Conservation (phyloP, 2,797 vertebrate genomes). For the Gastrophryne carolinensis region DNA sequence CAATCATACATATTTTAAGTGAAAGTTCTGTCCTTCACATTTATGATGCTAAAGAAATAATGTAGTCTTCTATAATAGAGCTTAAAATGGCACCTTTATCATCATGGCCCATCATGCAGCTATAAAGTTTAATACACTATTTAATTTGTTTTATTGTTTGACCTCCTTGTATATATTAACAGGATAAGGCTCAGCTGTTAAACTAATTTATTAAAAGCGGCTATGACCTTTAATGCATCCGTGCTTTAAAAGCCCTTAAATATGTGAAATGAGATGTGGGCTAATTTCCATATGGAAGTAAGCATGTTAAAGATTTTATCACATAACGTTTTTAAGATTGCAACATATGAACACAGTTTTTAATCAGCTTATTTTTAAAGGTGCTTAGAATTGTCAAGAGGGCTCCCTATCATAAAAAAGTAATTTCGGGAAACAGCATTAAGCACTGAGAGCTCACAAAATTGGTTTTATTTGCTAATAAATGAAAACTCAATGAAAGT, state of each 20-base stretch:
- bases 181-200: conserved; percentile 12
- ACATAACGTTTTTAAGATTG: conserved; percentile 10
- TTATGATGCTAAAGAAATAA: conserved; percentile 47
- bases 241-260: not conserved
- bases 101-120: conserved; percentile 23
- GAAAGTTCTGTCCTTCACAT: conserved; percentile 49
- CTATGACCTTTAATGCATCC: conserved; percentile 36
- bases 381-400: not conserved
- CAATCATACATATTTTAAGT: conserved; percentile 58
- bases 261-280: not conserved
- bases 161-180: conserved; percentile 32
- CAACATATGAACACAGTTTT: conserved; percentile 3
- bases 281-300: conserved; percentile 20
- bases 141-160: conserved; percentile 47
- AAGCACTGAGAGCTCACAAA: not conserved
- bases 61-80: conserved; percentile 29
- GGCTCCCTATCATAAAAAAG: not conserved
- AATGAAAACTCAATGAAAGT: not conserved
- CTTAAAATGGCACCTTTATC: conserved; percentile 35
- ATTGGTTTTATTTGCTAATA: not conserved
- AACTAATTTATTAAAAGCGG: conserved; percentile 34
- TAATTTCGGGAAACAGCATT: not conserved
- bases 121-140: conserved; percentile 46
- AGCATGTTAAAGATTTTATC: conserved; percentile 25
- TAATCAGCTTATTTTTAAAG: conserved; percentile 2